Conservation (phyloP, 2,797 vertebrate genomes). For the Buphagus erythrorhynchus region DNA sequence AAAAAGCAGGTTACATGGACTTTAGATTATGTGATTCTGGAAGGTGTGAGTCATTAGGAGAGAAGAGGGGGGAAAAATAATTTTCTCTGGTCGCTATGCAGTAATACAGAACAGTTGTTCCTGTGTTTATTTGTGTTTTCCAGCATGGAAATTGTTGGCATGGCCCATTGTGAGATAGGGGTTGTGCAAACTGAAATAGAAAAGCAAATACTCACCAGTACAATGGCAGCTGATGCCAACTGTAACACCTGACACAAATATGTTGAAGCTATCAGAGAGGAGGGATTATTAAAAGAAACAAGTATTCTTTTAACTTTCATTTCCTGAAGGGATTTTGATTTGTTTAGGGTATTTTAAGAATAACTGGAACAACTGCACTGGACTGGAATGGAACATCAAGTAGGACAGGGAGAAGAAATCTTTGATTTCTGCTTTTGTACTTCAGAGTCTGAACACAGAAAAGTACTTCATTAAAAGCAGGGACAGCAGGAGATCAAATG, state of each 20-base stretch:
- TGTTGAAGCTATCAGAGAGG: neutral
- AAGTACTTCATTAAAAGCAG: neutral
- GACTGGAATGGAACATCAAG: neutral
- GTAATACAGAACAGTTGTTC: constrained; percentile 59
- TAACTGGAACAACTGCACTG: constrained; percentile 8
- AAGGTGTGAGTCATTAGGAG: constrained; percentile 65
- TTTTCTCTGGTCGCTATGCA: constrained; percentile 49
- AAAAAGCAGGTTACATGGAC: constrained; percentile 16
- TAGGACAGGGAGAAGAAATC: neutral
- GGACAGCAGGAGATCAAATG: neutral
- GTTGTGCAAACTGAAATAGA: constrained; percentile 42
- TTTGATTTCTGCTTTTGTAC: constrained; percentile 7
- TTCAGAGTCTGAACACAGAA: neutral
- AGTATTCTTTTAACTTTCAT: neutral
- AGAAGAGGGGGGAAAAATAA: neutral
- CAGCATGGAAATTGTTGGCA: constrained; percentile 56
- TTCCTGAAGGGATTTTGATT: constrained; percentile 14
- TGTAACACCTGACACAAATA: constrained; percentile 9
- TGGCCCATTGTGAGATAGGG: constrained; percentile 6
- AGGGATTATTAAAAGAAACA: neutral
- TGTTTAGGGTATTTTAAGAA: neutral
- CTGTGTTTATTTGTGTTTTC: constrained; percentile 69
- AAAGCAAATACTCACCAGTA: constrained; percentile 39
- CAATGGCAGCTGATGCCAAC: constrained; percentile 42
- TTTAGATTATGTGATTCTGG: constrained; percentile 46